These are phyloP conservation scores for Lophotis ruficrista DNA, from an alignment of 2,113 vertebrate species.

Conservation along the genomic window DNA sequence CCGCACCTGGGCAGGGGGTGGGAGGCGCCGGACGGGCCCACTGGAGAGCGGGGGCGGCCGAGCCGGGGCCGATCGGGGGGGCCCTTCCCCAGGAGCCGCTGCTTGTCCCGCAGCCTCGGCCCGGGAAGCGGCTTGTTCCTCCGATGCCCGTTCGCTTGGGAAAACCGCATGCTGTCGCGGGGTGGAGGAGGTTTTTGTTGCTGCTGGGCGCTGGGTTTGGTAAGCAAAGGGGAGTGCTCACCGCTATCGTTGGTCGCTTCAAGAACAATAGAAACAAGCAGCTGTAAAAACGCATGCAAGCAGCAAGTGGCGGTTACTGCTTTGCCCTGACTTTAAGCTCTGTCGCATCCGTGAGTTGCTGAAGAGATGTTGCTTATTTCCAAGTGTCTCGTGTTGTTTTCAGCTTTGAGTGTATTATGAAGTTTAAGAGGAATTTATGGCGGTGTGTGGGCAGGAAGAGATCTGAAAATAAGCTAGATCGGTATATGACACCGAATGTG, in stretches of 20 bases:
- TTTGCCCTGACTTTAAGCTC: no score
- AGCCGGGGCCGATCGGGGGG: background rate
- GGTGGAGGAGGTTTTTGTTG: no score
- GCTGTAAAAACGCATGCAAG: no score
- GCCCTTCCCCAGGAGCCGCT: rapidly evolving
- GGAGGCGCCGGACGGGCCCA: no score
- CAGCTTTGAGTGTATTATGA: background rate
- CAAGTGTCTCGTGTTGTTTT: rapidly evolving
- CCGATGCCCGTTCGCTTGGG: rapidly evolving
- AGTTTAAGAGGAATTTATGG: background rate
- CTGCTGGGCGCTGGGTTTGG: rapidly evolving
- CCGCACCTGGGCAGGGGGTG: no score
- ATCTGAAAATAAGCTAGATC: background rate
- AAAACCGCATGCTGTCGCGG: rapidly evolving
- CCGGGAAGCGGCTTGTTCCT: no score
- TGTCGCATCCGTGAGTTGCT: background rate
- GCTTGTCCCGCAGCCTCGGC: no score
- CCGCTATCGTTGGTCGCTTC: rapidly evolving
- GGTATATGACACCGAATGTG: rapidly evolving
- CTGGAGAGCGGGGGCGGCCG: background rate
- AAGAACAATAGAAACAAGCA: background rate
- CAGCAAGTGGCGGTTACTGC: rapidly evolving
- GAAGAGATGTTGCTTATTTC: no score
- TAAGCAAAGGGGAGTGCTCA: background rate
- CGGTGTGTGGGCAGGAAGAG: background rate